Evolutionary conservation across 2,113 vertebrate species (phyloP).

Genomic region (Passerina amoena): DNA sequence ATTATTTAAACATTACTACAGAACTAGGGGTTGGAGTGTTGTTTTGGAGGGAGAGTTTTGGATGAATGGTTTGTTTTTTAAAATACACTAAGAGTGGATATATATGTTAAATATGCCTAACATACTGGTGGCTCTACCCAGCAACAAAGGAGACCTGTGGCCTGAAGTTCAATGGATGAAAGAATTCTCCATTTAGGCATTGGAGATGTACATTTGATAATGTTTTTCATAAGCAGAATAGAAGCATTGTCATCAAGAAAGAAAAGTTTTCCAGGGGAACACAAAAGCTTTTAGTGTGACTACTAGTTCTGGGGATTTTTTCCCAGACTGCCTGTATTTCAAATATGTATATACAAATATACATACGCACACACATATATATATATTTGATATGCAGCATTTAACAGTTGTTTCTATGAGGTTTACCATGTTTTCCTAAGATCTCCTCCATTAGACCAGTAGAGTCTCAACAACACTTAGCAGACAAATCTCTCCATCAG

Average conservation of each 20-base stretch:
- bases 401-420: neutral
- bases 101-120: neutral
- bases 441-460: neutral
- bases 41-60: neutral
- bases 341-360: neutral
- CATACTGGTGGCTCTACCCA: neutral
- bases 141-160: neutral
- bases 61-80: neutral
- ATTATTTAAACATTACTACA: neutral
- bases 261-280: neutral
- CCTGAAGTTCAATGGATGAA: neutral
- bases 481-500: neutral
- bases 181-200: neutral
- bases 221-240: neutral
- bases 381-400: neutral
- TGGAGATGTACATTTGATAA: fast-evolving
- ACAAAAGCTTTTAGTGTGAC: neutral
- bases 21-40: fast-evolving
- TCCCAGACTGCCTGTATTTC: neutral
- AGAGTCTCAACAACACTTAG: neutral
- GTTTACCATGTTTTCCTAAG: neutral
- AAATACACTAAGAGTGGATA: neutral
- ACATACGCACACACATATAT: fast-evolving
- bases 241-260: neutral
- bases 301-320: neutral